Conservation (phyloP, 2,797 vertebrate species). For the Dermochelys coriacea region DNA sequence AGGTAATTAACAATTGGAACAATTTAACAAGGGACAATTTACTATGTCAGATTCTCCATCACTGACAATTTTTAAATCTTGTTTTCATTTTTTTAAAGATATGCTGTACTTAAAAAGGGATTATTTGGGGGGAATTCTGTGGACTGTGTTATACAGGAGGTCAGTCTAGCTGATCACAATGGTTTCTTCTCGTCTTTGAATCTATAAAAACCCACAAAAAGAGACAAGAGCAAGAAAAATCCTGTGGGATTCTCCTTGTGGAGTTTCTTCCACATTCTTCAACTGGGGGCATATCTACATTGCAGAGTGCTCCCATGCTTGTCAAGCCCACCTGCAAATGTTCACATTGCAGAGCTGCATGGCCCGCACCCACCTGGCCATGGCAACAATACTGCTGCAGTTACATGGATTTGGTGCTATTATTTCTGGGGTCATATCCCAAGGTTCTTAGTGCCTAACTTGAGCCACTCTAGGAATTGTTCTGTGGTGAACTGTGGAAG, state of each 20-base stretch:
- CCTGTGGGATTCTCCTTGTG: neutral
- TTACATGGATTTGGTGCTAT: no score
- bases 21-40: neutral
- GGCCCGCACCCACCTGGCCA: no score
- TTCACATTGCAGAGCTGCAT: neutral
- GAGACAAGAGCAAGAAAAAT: neutral
- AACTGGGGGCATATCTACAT: neutral
- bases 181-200: neutral
- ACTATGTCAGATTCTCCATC: neutral
- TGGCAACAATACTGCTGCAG: no score
- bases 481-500: no score
- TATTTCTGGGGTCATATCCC: no score
- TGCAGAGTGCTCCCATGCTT: neutral
- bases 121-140: neutral
- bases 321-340: neutral
- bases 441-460: no score
- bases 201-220: neutral
- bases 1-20: neutral
- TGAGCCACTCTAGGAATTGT: no score
- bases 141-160: neutral
- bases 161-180: neutral
- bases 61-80: neutral
- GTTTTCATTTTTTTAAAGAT: neutral
- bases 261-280: slow-evolving; percentile 7
- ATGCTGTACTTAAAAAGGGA: neutral